phyloP scores from a whole-genome alignment of 2,113 vertebrate species.

The Epinephelus moara region DNA sequence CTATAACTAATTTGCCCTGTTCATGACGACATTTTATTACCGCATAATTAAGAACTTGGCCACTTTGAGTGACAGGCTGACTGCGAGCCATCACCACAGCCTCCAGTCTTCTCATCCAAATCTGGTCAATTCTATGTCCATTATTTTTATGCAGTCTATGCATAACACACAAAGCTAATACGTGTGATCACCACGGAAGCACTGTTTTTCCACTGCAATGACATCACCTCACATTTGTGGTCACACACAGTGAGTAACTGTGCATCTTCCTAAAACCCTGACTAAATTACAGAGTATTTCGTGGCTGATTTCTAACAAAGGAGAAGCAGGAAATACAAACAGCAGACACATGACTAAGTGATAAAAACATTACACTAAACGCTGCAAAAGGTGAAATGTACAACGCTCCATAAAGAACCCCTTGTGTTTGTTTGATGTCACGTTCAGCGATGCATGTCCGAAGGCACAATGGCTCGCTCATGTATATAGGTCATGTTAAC shows the following conservation, averaged over 20 bases:
- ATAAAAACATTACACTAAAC: background rate
- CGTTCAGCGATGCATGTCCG: slow-evolving; percentile 36
- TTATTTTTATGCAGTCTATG: too few relatives aligned
- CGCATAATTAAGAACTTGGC: too few relatives aligned
- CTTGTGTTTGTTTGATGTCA: slow-evolving; percentile 40
- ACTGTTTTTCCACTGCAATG: background rate
- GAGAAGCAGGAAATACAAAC: background rate
- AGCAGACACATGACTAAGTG: background rate
- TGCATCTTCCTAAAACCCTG: background rate
- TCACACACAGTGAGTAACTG: background rate
- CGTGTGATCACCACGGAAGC: background rate
- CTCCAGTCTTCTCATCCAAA: too few relatives aligned
- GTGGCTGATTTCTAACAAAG: background rate
- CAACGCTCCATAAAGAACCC: background rate
- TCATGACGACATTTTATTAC: too few relatives aligned
- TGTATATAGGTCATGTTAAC: slow-evolving; percentile 72
- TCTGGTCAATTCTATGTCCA: too few relatives aligned
- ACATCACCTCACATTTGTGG: slow-evolving; percentile 1
- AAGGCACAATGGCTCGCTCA: slow-evolving; percentile 20
- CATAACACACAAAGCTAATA: background rate
- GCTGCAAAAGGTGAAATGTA: slow-evolving; percentile 10
- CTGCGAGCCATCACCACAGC: too few relatives aligned
- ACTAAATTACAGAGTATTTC: background rate
- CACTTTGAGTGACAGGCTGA: too few relatives aligned
- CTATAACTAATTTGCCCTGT: too few relatives aligned